Conservation (phyloP, 2,113 vertebrate species). For the Pelobates fuscus region DNA sequence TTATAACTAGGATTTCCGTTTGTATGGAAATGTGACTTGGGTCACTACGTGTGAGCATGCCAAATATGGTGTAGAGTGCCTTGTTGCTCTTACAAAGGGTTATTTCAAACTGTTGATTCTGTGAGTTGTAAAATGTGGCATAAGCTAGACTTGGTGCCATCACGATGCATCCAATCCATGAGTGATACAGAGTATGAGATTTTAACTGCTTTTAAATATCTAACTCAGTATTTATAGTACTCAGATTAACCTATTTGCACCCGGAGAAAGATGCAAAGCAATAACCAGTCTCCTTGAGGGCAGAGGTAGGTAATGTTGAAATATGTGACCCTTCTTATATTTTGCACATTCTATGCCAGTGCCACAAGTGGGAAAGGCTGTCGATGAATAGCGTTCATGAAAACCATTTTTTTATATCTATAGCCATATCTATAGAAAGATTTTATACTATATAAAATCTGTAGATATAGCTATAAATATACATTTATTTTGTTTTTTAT, state of each 20-base stretch:
- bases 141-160: neutral
- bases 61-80: conserved; percentile 34
- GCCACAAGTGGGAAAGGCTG: conserved; percentile 13
- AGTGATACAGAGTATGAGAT: conserved; percentile 11
- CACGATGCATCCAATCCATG: neutral
- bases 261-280: conserved; percentile 12
- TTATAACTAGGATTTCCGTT: neutral
- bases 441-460: too few relatives aligned
- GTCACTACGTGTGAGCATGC: conserved; percentile 20
- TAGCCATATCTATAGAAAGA: too few relatives aligned
- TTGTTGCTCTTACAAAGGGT: conserved; percentile 32
- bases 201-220: conserved; percentile 12
- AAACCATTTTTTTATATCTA: neutral
- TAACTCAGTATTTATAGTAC: conserved; percentile 28
- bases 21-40: conserved; percentile 8
- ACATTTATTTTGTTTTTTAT: neutral
- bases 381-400: neutral
- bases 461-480: too few relatives aligned
- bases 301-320: conserved; percentile 3
- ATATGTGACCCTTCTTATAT: neutral
- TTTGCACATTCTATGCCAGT: conserved; percentile 25
- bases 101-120: neutral
- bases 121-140: conserved; percentile 8
- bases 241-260: neutral
- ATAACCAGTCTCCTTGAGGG: conserved; percentile 7